A percentile compares a stretch with the other conserved stretches of the same genome.
These are phyloP conservation scores for Amphiprion clarkii DNA, from an alignment of 2,797 vertebrate species.

Conservation along the genomic window DNA sequence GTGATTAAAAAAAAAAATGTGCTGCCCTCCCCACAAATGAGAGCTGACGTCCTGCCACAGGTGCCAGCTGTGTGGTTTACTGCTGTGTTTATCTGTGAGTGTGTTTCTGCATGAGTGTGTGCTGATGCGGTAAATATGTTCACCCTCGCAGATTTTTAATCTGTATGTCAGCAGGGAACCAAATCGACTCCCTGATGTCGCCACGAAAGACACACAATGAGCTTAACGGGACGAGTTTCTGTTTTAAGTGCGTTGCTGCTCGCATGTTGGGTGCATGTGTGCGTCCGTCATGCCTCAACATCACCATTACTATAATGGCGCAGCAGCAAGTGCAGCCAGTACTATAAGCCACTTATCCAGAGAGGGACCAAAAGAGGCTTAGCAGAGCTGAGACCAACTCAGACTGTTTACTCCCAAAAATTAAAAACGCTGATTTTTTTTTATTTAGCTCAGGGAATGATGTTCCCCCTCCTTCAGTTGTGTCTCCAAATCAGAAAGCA, in stretches of 20 bases:
- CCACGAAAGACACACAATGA: background rate
- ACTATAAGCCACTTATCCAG: slow-evolving; percentile 31
- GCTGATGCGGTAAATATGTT: background rate
- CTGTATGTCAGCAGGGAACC: slow-evolving; percentile 19
- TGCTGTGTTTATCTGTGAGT: background rate
- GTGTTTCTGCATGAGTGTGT: background rate
- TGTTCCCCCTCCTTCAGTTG: no score
- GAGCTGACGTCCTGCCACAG: slow-evolving; percentile 45
- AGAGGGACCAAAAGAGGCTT: slow-evolving; percentile 22
- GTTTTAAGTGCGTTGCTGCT: background rate
- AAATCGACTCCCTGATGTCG: background rate
- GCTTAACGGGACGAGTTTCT: background rate
- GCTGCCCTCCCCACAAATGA: background rate
- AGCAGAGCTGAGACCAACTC: slow-evolving; percentile 17
- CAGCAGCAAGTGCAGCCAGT: slow-evolving; percentile 5
- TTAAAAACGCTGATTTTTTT: slow-evolving; percentile 6
- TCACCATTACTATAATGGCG: slow-evolving; percentile 26
- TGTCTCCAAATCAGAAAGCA: background rate
- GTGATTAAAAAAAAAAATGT: background rate
- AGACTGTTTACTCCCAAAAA: slow-evolving; percentile 26
- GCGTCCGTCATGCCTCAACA: background rate
- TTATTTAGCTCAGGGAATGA: slow-evolving; percentile 6
- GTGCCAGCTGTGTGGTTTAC: slow-evolving; percentile 40
- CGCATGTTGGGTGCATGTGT: background rate
- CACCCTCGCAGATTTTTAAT: slow-evolving; percentile 8